Evolutionary conservation across 2,888 invertebrate genomes (phyloP).

Genomic region (Charanyca ferruginea): DNA sequence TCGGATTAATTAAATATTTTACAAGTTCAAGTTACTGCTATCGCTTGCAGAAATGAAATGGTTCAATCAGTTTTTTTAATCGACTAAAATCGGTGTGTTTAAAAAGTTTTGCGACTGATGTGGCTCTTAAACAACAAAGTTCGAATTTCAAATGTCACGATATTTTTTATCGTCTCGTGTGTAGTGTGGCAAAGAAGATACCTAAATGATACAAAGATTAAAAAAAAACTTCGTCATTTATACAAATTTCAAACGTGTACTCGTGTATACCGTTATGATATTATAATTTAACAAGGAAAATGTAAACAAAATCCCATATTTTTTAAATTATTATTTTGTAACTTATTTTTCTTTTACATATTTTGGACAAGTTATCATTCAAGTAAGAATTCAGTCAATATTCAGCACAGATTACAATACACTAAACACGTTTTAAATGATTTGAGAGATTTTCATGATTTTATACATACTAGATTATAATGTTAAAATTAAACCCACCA

Average conservation of each 20-base stretch:
- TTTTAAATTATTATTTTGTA: constrained; percentile 58
- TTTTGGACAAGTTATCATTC: constrained; percentile 25
- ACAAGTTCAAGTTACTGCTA: neutral
- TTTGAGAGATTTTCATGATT: constrained; percentile 9
- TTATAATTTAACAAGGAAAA: constrained; percentile 39
- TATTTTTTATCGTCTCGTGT: constrained; percentile 14
- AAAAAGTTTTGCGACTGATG: neutral
- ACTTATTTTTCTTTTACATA: constrained; percentile 59
- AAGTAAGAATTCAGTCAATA: neutral
- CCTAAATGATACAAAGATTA: constrained; percentile 34
- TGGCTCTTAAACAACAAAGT: neutral
- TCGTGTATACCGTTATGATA: constrained; percentile 24
- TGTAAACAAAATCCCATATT: constrained; percentile 45
- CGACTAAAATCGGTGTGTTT: constrained; percentile 1
- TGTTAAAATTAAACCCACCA: constrained; percentile 73
- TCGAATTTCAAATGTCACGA: constrained; percentile 20
- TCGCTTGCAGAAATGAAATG: constrained; percentile 15
- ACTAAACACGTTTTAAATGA: constrained; percentile 8
- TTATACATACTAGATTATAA: constrained; percentile 36
- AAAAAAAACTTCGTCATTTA: constrained; percentile 32
- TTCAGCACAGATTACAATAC: too few species aligned
- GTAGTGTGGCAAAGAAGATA: constrained; percentile 14
- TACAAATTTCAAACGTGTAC: constrained; percentile 33
- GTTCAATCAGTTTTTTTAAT: neutral
- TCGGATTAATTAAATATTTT: constrained; percentile 7